Evolutionary conservation across 2,888 invertebrate genomes (phyloP).

Genomic region (Melanostoma scalare): DNA sequence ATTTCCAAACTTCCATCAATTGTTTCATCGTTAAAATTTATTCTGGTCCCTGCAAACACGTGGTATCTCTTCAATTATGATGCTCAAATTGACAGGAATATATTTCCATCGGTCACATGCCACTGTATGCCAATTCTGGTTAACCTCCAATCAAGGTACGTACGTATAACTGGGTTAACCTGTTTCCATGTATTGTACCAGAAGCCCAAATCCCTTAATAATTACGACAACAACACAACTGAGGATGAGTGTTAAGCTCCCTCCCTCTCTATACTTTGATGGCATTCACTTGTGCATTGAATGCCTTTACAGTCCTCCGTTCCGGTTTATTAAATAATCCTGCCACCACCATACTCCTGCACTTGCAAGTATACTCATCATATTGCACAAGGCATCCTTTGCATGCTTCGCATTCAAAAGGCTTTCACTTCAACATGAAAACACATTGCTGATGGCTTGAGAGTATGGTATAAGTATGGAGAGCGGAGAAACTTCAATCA

Average conservation of each 20-base stretch:
- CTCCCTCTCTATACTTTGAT: neutral
- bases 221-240: slow-evolving; percentile 49
- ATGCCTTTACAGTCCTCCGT: neutral
- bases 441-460: neutral
- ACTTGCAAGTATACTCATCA: neutral
- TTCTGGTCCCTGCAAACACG: neutral
- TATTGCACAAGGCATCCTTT: neutral
- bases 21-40: neutral
- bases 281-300: slow-evolving; percentile 35
- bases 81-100: neutral
- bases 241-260: slow-evolving; percentile 41
- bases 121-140: neutral
- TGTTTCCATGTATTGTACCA: slow-evolving; percentile 26
- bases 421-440: neutral
- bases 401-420: neutral
- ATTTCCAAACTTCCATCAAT: neutral
- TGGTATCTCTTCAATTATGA: neutral
- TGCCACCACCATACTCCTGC: neutral
- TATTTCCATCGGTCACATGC: neutral
- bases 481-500: slow-evolving; percentile 50
- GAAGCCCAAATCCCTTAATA: slow-evolving; percentile 49
- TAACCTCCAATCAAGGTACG: slow-evolving; percentile 11
- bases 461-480: neutral
- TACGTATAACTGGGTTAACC: slow-evolving; percentile 27
- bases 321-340: slow-evolving; percentile 17